Percentiles rank a stretch among this genome's conserved stretches.
Evolutionary conservation across 2,797 vertebrate species (phyloP).

Genomic region (Gymnoscopelus microlampas): DNA sequence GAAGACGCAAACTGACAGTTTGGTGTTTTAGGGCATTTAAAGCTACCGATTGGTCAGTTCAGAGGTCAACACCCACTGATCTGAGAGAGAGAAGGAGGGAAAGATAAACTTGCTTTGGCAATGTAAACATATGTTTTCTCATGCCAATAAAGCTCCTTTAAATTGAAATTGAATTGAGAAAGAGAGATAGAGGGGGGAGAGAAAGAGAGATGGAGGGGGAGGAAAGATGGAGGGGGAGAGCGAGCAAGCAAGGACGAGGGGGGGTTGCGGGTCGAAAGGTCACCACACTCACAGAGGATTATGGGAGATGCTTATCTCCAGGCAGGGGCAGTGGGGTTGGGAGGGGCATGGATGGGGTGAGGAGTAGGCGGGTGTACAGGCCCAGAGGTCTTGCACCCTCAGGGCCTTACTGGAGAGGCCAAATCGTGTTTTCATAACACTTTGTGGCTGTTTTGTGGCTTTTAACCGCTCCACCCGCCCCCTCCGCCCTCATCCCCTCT

Average conservation of each 20-base stretch:
- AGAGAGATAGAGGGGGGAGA: neutral
- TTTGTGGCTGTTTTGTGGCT: slow-evolving; percentile 1
- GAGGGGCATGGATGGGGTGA: slow-evolving; percentile 28
- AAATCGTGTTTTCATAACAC: slow-evolving; percentile 49
- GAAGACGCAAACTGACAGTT: too few species aligned
- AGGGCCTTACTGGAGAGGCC: slow-evolving; percentile 14
- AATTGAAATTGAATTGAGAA: neutral
- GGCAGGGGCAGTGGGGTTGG: slow-evolving; percentile 18
- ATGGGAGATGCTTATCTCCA: slow-evolving; percentile 71
- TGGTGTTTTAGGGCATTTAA: neutral
- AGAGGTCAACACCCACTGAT: slow-evolving; percentile 40
- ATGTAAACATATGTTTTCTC: too few species aligned
- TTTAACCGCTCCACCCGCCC: neutral
- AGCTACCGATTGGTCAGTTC: neutral
- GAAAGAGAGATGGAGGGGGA: neutral
- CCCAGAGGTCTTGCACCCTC: slow-evolving; percentile 12
- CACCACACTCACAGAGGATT: slow-evolving; percentile 69
- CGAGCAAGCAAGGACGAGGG: slow-evolving; percentile 2
- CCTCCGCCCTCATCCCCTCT: neutral
- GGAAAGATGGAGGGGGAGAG: slow-evolving; percentile 12
- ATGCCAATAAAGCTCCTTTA: neutral
- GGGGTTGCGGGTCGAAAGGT: slow-evolving; percentile 56
- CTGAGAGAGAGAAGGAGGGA: neutral
- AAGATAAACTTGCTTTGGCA: neutral
- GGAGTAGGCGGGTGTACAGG: slow-evolving; percentile 21